phyloP scores from a whole-genome alignment of 2,113 vertebrate genomes.

The Passer domesticus region DNA sequence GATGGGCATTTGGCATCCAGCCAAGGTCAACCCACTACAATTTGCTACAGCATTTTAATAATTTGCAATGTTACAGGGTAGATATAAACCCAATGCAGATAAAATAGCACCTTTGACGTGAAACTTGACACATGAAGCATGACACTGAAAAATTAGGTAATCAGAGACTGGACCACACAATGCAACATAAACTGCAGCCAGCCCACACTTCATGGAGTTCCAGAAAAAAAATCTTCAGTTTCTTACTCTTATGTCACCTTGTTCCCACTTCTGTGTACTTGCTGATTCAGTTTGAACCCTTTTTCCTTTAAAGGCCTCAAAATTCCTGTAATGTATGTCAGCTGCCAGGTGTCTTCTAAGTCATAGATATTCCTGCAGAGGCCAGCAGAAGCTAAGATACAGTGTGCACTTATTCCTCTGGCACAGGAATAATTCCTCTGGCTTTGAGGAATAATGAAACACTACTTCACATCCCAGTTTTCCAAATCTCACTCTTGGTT shows the following conservation, averaged over 20 bases:
- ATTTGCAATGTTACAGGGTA: neutral
- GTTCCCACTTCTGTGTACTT: neutral
- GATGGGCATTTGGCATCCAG: neutral
- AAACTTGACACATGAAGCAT: neutral
- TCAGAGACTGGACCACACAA: neutral
- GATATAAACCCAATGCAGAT: neutral
- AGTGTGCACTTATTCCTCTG: neutral
- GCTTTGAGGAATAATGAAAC: neutral
- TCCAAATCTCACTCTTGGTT: neutral
- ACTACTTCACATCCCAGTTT: neutral
- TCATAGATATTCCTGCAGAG: neutral
- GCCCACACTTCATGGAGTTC: neutral
- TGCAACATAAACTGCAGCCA: neutral
- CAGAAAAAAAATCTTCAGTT: neutral
- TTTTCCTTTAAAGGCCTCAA: neutral
- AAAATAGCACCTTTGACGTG: neutral
- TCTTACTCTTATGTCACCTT: neutral
- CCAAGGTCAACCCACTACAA: neutral
- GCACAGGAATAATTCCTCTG: neutral
- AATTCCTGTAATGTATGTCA: neutral
- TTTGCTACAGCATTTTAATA: accelerated
- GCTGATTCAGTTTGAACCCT: neutral
- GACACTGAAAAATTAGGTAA: neutral
- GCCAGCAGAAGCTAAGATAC: neutral
- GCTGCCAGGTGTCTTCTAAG: neutral